A percentile compares a stretch with the other conserved stretches of the same genome.
phyloP scores from a whole-genome alignment of 2,797 vertebrate genomes.

The Mionectes olivaceus region DNA sequence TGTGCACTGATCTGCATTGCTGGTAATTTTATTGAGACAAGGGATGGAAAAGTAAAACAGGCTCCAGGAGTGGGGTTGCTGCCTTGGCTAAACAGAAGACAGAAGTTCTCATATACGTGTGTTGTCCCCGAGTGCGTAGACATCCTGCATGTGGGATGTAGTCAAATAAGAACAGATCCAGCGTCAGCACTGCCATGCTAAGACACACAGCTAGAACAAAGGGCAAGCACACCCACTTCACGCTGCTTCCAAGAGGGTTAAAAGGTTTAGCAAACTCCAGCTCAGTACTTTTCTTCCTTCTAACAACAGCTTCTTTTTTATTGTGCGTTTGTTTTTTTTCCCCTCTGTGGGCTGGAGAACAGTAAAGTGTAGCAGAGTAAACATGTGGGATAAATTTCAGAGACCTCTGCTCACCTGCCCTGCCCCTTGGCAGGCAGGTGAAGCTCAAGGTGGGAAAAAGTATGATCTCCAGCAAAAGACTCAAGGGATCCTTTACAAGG shows the following conservation, averaged over 20 bases:
- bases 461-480: not conserved
- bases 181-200: not conserved
- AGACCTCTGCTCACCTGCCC: not conserved
- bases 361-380: not conserved
- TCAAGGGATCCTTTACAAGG: not conserved
- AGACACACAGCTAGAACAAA: not conserved
- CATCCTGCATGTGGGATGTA: not conserved
- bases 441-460: not conserved
- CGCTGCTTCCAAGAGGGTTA: not conserved
- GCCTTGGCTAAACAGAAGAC: not conserved
- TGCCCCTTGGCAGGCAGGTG: not conserved
- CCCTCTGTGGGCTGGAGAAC: not conserved
- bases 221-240: not conserved
- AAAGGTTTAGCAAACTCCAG: not conserved
- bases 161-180: not conserved
- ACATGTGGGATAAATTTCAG: not conserved
- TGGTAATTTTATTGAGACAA: not conserved
- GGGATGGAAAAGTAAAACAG: not conserved
- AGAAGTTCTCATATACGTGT: not conserved
- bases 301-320: not conserved
- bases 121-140: accelerated
- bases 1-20: not conserved
- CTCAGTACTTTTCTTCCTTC: not conserved
- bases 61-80: not conserved
- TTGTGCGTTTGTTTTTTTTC: not conserved